phyloP scores from a whole-genome alignment of 2,113 vertebrate genomes.

The Circaetus cinerascens region DNA sequence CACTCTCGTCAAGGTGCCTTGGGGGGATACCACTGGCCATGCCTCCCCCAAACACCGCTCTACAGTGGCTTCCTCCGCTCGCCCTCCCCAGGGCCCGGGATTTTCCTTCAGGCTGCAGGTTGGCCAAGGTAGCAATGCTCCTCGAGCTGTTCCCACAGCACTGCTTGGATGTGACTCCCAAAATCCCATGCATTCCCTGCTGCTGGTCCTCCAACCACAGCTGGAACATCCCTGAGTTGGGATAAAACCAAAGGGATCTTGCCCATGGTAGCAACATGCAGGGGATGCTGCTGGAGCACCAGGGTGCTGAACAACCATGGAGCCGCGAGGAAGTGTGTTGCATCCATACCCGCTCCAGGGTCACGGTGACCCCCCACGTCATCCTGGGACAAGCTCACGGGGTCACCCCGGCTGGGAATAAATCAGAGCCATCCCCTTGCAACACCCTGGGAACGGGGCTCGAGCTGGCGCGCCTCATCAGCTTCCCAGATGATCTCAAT shows the following conservation, averaged over 20 bases:
- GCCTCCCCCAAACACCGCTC: accelerated
- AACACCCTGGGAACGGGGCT: conserved; percentile 7
- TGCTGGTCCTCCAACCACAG: neutral
- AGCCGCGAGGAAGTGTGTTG: accelerated
- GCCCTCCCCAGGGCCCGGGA: accelerated
- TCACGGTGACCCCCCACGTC: neutral
- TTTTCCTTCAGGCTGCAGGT: neutral
- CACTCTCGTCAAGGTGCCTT: neutral
- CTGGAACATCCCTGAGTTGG: neutral
- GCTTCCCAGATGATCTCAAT: conserved; percentile 36
- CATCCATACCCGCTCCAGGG: accelerated
- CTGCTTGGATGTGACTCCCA: accelerated
- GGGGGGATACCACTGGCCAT: accelerated
- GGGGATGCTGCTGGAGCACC: neutral
- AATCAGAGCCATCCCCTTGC: neutral
- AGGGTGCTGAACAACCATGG: neutral
- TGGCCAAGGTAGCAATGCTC: neutral
- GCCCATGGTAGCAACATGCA: accelerated
- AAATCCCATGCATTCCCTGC: neutral
- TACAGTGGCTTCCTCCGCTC: accelerated
- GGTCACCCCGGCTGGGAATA: neutral
- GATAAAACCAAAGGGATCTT: neutral
- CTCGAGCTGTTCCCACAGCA: neutral
- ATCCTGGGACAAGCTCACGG: neutral
- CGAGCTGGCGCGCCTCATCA: neutral